These are phyloP conservation scores for Drosophila oshimai DNA, from an alignment of 1,140 invertebrate genomes.

Conservation along the genomic window DNA sequence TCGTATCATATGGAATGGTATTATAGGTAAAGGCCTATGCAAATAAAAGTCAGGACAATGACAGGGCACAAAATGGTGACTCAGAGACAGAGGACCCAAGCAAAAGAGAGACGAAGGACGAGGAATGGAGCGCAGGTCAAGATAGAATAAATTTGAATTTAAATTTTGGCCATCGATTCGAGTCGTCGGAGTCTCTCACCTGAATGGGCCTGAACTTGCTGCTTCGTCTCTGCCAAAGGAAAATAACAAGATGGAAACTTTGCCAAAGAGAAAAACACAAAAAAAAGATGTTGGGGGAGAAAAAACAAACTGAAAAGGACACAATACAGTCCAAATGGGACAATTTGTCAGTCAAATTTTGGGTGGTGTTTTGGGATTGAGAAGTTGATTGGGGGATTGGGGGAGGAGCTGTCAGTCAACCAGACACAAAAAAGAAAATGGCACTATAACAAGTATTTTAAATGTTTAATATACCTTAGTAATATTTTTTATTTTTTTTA, in stretches of 20 bases:
- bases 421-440: too few species aligned
- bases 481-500: too few species aligned
- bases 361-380: not conserved
- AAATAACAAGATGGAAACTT: conserved; percentile 73
- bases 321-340: conserved; percentile 6
- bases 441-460: too few species aligned
- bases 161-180: conserved; percentile 49
- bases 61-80: conserved; percentile 24
- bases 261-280: conserved; percentile 32
- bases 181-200: conserved; percentile 40
- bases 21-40: conserved; percentile 38
- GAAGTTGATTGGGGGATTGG: too few species aligned
- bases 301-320: conserved; percentile 15
- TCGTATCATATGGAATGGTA: conserved; percentile 20
- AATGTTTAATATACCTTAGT: too few species aligned
- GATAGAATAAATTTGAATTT: conserved; percentile 69
- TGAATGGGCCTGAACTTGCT: conserved; percentile 15
- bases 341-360: conserved; percentile 17
- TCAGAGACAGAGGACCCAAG: not conserved
- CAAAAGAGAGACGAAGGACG: not conserved
- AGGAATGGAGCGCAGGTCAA: conserved; percentile 14
- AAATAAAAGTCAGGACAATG: conserved; percentile 49
- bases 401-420: too few species aligned
- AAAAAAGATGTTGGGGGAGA: conserved; percentile 17
- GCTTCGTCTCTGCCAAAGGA: conserved; percentile 41